Percentiles rank a stretch among this genome's conserved stretches.
phyloP scores from a whole-genome alignment of 2,797 vertebrate species.

The Chaetodon trifasciatus region DNA sequence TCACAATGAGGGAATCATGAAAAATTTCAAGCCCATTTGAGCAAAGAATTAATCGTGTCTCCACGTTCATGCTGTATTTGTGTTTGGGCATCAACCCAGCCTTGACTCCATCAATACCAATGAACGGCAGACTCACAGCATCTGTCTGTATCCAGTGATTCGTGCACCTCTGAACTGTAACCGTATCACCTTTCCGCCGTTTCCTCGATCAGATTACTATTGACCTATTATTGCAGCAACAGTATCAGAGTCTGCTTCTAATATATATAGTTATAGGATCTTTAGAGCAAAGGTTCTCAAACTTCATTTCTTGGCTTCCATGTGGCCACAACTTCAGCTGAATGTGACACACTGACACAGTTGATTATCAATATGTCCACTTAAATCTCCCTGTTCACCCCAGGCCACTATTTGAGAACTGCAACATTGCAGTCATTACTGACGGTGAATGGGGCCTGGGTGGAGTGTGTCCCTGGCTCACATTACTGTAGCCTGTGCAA shows the following conservation, averaged over 20 bases:
- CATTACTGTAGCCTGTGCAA: conserved; percentile 57
- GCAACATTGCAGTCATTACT: conserved; percentile 40
- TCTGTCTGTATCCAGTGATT: conserved; percentile 32
- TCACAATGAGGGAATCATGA: conserved; percentile 51
- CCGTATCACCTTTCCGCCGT: conserved; percentile 40
- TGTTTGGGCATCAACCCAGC: conserved; percentile 4
- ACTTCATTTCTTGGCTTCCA: conserved; percentile 19
- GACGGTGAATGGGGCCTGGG: conserved; percentile 21
- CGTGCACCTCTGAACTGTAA: conserved; percentile 16
- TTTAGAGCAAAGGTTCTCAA: conserved; percentile 7
- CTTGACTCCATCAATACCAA: conserved; percentile 17
- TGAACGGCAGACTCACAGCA: conserved; percentile 13
- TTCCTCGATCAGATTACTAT: conserved; percentile 64
- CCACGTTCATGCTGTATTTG: conserved; percentile 2
- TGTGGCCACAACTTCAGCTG: conserved; percentile 36
- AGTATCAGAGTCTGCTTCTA: conserved; percentile 11
- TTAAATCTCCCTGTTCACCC: conserved; percentile 47
- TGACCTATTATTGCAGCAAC: conserved; percentile 48
- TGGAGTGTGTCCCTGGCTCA: conserved; percentile 62
- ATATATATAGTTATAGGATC: not conserved
- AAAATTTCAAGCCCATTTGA: conserved; percentile 59
- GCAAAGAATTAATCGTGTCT: conserved; percentile 54
- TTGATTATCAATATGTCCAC: conserved; percentile 61
- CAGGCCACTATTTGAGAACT: conserved; percentile 45
- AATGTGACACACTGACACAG: conserved; percentile 52